phyloP scores from a whole-genome alignment of 2,113 vertebrate genomes.

The Phalacrocorax brasilianus region DNA sequence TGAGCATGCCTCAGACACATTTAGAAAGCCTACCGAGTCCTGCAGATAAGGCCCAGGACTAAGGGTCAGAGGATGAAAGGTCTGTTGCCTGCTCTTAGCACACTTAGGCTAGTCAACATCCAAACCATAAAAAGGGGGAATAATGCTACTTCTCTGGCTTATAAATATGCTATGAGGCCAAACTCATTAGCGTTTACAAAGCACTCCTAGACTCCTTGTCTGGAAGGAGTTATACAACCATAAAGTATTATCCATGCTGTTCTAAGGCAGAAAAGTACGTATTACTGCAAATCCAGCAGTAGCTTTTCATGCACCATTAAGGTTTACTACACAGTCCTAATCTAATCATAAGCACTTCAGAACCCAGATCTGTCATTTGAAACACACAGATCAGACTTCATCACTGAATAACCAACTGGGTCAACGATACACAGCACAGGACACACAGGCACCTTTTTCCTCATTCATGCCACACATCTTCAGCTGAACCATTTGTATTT shows the following conservation, averaged over 20 bases:
- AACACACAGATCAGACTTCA: conserved; percentile 34
- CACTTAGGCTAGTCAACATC: not conserved
- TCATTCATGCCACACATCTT: not conserved
- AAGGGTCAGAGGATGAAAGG: not conserved
- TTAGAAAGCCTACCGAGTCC: not conserved
- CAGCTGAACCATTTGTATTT: not conserved
- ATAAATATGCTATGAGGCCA: conserved; percentile 48
- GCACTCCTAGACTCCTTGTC: conserved; percentile 20
- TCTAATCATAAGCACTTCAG: conserved; percentile 61
- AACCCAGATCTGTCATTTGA: conserved; percentile 45
- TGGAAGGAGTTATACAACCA: conserved; percentile 53
- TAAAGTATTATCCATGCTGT: conserved; percentile 50
- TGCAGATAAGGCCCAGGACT: not conserved
- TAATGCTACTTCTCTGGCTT: conserved; percentile 14
- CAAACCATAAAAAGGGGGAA: conserved; percentile 6
- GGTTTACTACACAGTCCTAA: conserved; percentile 54
- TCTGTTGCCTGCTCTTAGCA: not conserved
- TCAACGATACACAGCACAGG: not conserved
- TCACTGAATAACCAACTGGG: conserved; percentile 43
- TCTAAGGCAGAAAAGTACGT: conserved; percentile 41
- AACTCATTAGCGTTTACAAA: conserved; percentile 59
- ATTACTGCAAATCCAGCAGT: conserved; percentile 58
- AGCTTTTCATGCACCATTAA: conserved; percentile 58
- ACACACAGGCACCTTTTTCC: not conserved
- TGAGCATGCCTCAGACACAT: not conserved